Evolutionary conservation across 2,888 invertebrate species (phyloP), one percentile per base, ranked within the genome.

Genomic region (Hololepta plana): DNA sequence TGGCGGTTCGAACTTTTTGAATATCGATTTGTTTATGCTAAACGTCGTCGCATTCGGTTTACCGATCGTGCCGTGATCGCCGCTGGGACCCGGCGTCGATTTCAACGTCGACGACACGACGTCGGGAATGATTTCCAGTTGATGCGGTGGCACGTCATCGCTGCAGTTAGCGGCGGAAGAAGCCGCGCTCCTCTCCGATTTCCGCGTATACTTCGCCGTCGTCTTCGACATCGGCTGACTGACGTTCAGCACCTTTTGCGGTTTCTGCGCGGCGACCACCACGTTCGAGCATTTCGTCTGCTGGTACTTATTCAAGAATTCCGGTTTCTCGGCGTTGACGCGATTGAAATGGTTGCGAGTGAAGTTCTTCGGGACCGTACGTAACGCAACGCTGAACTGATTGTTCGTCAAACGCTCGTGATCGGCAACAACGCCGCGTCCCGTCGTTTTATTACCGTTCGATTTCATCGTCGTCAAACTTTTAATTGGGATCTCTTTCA

Each of bases 351-450:
- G 44, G 28, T 53, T 54, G 9, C 53, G 37, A 3, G 49, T 51
- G 35, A 54, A 53, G 35, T 52, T 53, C 32, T 53, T 53, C 13
- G 53, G 53, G 14, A 50, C 51, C 31, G 48, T 51, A 21, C 49
- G 36, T 28, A 50, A 36, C 36, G 30, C 44, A 42, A 14, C 24
- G 20, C 20, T 29, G 14, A 20, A 20, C 15, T 25, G 22, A 13
- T 26, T 27, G 3, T 27, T 22, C 12, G 36, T 39, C 13, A 37
- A 38, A 10, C 38, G 37, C 20, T 40, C 43, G 4, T 39, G 29
- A 29, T 46, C 46, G 21, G 45, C 45, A 6, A 42, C 34, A 12
- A 31, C 27, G 6, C 23, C 2, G 6, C 7, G 12, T 9, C 16
- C 22, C 20, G 8, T 16, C 9, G 9, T 13, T n/a, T 24, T 19